phyloP scores from a whole-genome alignment of 2,888 invertebrate species.

The Tipula confusa region DNA sequence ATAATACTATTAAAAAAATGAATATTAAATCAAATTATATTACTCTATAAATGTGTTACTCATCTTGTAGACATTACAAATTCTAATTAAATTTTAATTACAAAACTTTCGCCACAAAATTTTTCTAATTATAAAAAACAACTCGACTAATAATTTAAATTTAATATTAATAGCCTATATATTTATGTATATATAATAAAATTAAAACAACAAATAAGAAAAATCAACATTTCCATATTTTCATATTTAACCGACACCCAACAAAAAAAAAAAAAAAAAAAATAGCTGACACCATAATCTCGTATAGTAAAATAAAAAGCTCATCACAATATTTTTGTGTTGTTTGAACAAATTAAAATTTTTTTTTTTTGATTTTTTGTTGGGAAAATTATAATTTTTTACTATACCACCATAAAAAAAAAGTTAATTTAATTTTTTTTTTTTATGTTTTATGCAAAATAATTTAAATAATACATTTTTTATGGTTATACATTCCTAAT shows the following conservation, averaged over 20 bases:
- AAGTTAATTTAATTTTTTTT: neutral
- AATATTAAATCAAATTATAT: no score
- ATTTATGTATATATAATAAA: no score
- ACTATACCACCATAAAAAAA: neutral
- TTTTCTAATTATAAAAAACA: neutral
- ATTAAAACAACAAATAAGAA: conserved; percentile 12
- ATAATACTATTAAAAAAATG: no score
- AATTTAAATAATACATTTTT: neutral
- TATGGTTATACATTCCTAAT: neutral
- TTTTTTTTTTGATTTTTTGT: no score
- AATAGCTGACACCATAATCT: neutral
- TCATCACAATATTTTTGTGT: neutral
- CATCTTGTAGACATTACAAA: neutral
- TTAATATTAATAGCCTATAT: neutral
- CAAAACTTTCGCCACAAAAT: neutral
- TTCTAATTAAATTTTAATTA: conserved; percentile 12
- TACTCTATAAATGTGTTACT: no score
- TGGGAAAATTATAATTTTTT: neutral
- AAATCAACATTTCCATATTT: neutral
- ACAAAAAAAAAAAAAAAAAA: no score
- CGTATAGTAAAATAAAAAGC: neutral
- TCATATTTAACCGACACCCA: neutral
- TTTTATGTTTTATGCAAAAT: neutral
- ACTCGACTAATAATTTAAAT: neutral
- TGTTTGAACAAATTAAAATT: neutral